Evolutionary conservation across 2,888 invertebrate genomes (phyloP).

Genomic region (Drosophila fulvimacula): DNA sequence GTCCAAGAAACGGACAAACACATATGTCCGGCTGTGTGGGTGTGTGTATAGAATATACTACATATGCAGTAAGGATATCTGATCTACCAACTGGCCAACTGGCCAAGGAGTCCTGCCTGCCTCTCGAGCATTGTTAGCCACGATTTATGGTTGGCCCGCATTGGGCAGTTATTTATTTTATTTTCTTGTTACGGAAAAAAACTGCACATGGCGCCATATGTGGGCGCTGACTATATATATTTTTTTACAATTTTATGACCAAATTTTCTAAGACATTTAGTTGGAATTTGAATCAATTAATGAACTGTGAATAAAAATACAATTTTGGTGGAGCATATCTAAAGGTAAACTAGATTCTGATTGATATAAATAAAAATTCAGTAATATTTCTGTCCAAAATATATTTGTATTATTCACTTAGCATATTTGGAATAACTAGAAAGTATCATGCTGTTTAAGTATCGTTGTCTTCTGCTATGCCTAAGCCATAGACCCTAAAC

Average conservation of each 20-base stretch:
- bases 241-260: neutral
- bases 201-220: neutral
- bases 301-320: neutral
- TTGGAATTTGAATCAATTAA: constrained; percentile 1
- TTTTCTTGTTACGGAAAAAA: constrained; percentile 21
- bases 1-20: constrained; percentile 12
- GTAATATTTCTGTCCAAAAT: neutral
- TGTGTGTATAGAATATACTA: neutral
- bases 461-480: neutral
- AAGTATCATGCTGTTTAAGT: neutral
- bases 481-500: neutral
- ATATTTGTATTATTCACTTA: too few species aligned
- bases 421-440: neutral
- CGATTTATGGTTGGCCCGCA: constrained; percentile 41
- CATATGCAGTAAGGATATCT: constrained; percentile 28
- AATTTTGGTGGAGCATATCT: too few species aligned
- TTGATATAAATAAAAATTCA: neutral
- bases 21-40: neutral
- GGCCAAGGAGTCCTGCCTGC: constrained; percentile 30
- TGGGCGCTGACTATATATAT: neutral
- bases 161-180: constrained; percentile 33
- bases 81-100: constrained; percentile 37
- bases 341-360: too few species aligned
- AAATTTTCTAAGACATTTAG: neutral
- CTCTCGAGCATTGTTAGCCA: constrained; percentile 40